Evolutionary conservation across 2,888 invertebrate species (phyloP).

Genomic region (Clusia tigrina): DNA sequence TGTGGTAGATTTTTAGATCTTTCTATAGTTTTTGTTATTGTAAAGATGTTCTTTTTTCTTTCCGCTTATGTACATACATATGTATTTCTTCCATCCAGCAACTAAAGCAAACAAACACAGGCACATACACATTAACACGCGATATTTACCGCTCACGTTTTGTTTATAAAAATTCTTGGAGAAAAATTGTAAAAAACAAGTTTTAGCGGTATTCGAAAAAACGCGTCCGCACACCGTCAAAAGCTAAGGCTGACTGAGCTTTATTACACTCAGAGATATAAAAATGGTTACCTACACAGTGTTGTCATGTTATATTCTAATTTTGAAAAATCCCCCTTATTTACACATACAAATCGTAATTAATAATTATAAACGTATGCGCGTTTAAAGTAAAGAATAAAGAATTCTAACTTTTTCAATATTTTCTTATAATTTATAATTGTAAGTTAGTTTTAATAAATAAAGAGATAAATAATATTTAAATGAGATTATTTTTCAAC

Average conservation of each 20-base stretch:
- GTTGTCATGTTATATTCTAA: too few relatives aligned
- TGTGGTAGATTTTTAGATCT: too few relatives aligned
- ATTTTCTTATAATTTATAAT: not conserved
- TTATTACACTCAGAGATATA: too few relatives aligned
- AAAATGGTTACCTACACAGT: too few relatives aligned
- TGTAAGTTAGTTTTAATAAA: too few relatives aligned
- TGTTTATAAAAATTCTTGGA: not conserved
- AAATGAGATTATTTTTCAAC: too few relatives aligned
- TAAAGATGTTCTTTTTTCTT: not conserved
- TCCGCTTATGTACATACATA: not conserved
- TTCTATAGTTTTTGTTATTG: not conserved
- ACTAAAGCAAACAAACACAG: not conserved
- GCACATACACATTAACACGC: not conserved
- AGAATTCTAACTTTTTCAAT: not conserved
- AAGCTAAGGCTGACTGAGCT: slow-evolving; percentile 4
- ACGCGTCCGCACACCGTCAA: not conserved
- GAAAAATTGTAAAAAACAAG: not conserved
- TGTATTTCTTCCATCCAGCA: too few relatives aligned
- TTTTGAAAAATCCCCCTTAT: too few relatives aligned
- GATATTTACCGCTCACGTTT: not conserved
- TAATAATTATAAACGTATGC: not conserved
- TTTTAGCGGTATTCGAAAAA: not conserved
- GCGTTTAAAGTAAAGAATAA: not conserved
- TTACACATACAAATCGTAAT: too few relatives aligned
- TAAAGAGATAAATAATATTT: too few relatives aligned